A percentile compares a stretch with the other conserved stretches of the same genome.
Conservation (phyloP, 2,113 vertebrate species). For the Corythaixoides concolor region DNA sequence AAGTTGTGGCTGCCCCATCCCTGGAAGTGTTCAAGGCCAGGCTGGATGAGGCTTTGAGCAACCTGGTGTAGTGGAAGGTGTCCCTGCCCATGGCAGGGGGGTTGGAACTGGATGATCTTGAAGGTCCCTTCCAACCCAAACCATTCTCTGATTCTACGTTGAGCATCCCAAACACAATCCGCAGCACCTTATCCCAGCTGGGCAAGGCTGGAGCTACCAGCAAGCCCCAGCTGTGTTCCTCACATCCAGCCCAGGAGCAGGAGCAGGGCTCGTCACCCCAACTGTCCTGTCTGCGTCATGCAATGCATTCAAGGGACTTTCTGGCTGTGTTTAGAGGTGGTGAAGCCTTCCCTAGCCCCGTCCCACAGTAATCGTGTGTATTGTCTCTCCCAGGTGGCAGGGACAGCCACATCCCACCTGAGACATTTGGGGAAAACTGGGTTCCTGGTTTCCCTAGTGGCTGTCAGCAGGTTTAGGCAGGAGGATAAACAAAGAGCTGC, state of each 20-base stretch:
- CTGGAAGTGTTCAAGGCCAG: too few relatives aligned
- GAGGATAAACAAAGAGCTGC: background rate
- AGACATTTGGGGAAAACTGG: fast-evolving
- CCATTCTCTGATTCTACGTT: too few relatives aligned
- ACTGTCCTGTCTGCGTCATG: background rate
- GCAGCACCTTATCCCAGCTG: background rate
- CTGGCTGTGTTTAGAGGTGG: background rate
- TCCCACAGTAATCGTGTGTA: too few relatives aligned
- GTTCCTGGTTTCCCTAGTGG: background rate
- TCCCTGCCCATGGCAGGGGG: too few relatives aligned
- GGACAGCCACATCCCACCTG: background rate
- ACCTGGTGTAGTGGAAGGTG: too few relatives aligned
- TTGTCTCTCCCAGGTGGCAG: background rate
- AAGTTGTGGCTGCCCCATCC: too few relatives aligned
- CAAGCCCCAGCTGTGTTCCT: background rate
- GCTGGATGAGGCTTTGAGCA: too few relatives aligned
- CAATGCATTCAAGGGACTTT: background rate
- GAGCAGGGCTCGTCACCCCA: background rate
- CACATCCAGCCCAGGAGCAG: background rate
- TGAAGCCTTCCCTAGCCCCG: background rate
- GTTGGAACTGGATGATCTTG: too few relatives aligned
- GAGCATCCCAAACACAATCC: too few relatives aligned
- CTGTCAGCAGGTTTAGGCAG: background rate
- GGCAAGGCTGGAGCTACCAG: too few relatives aligned
- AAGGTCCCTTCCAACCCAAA: too few relatives aligned